Evolutionary conservation across 2,797 vertebrate species (phyloP).

Genomic region (Sebastes nivosus): DNA sequence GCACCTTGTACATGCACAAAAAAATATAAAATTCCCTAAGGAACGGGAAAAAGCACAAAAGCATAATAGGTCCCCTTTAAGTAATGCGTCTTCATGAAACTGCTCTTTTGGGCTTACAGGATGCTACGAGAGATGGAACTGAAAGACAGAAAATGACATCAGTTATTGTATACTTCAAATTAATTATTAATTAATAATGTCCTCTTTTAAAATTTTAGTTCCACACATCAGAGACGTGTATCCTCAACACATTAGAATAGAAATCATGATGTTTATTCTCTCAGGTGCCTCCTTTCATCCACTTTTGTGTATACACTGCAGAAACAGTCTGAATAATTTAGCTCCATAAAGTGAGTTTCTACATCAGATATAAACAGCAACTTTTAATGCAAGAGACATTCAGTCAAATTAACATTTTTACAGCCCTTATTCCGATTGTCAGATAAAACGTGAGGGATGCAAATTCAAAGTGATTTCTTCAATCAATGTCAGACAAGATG

Average conservation of each 20-base stretch:
- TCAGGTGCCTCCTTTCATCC: not conserved
- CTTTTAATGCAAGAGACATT: not conserved
- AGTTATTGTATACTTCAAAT: not conserved
- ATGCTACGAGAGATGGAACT: not conserved
- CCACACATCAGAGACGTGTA: not conserved
- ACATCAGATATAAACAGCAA: not conserved
- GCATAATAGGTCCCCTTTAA: too few relatives aligned
- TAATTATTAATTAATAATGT: too few relatives aligned
- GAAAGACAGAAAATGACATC: not conserved
- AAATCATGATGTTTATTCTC: not conserved
- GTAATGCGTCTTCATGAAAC: not conserved
- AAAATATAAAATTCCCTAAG: too few relatives aligned
- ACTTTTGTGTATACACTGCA: not conserved
- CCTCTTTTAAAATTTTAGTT: not conserved
- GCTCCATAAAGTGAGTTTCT: not conserved
- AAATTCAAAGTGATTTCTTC: not conserved
- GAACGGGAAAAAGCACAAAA: too few relatives aligned
- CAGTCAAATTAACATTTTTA: not conserved
- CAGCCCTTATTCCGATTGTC: not conserved
- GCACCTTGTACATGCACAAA: too few relatives aligned
- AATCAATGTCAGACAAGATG: not conserved
- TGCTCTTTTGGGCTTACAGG: not conserved
- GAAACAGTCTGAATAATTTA: not conserved
- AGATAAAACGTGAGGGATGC: not conserved
- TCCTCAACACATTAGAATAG: not conserved